Evolutionary conservation across 2,113 vertebrate genomes (phyloP).

Genomic region (Petrocephalus zakoni): DNA sequence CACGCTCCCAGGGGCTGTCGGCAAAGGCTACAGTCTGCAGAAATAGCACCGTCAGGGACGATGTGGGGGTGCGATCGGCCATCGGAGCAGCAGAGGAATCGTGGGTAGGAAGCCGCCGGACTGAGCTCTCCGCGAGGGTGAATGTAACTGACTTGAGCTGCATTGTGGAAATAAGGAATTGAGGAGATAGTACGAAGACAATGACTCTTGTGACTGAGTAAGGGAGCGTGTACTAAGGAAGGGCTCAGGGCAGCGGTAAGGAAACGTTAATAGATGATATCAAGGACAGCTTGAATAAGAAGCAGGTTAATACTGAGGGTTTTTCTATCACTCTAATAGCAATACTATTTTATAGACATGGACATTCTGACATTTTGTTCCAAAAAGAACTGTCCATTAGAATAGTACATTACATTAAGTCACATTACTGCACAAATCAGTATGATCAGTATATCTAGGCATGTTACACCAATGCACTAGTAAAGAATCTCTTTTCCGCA

Average conservation of each 20-base stretch:
- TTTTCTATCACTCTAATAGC: background rate
- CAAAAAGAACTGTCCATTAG: background rate
- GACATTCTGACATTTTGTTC: background rate
- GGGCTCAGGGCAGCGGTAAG: background rate
- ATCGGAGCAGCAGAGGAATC: background rate
- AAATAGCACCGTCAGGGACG: background rate
- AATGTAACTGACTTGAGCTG: background rate
- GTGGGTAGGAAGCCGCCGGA: background rate
- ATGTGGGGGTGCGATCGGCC: background rate
- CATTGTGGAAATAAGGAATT: background rate
- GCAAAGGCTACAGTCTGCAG: background rate
- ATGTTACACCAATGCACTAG: background rate
- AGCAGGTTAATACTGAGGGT: background rate
- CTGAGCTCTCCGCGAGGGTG: background rate
- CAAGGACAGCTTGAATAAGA: background rate
- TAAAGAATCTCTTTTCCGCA: background rate
- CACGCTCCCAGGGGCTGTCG: background rate
- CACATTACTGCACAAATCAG: background rate
- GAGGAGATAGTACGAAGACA: background rate
- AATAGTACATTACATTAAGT: background rate
- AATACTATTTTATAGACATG: background rate
- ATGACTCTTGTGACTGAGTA: background rate
- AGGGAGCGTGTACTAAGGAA: background rate
- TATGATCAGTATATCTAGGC: background rate
- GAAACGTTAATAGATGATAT: background rate